These are phyloP conservation scores for Scolopax rusticola DNA, from an alignment of 2,797 vertebrate species.

Conservation along the genomic window DNA sequence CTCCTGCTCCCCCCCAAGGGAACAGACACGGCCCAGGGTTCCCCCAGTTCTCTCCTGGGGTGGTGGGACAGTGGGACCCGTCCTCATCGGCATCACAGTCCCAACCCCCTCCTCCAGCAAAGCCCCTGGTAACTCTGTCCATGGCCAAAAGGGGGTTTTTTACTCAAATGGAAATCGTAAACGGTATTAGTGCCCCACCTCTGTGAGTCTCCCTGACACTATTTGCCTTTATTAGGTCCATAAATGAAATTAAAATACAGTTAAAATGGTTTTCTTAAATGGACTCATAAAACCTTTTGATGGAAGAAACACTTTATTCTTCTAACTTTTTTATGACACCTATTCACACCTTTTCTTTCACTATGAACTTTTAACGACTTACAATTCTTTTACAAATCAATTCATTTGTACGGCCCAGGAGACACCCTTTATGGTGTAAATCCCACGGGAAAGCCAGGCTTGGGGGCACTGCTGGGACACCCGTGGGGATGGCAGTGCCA, in stretches of 20 bases:
- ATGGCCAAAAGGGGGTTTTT: not conserved
- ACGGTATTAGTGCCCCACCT: not conserved
- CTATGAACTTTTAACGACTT: constrained; percentile 31
- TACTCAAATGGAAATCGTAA: not conserved
- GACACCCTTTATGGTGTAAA: not conserved
- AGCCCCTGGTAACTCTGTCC: not conserved
- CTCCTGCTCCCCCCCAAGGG: not conserved
- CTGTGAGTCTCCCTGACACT: not conserved
- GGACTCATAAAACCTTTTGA: constrained; percentile 42
- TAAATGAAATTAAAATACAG: constrained; percentile 59
- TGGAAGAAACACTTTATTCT: constrained; percentile 36
- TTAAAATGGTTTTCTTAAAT: constrained; percentile 46
- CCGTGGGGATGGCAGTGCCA: not conserved
- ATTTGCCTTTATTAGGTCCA: not conserved
- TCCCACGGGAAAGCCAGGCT: not conserved
- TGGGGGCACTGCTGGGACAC: not conserved
- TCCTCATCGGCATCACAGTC: accelerated
- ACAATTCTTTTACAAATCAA: not conserved
- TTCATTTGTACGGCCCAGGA: not conserved
- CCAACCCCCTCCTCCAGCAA: accelerated
- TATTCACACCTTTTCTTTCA: not conserved
- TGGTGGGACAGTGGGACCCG: accelerated
- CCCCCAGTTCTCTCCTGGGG: accelerated
- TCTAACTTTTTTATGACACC: constrained; percentile 42
- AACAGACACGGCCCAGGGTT: not conserved